Base-by-base conservation (phyloP, 1,140 invertebrate genomes). In the Drosophila busckii region DNA sequence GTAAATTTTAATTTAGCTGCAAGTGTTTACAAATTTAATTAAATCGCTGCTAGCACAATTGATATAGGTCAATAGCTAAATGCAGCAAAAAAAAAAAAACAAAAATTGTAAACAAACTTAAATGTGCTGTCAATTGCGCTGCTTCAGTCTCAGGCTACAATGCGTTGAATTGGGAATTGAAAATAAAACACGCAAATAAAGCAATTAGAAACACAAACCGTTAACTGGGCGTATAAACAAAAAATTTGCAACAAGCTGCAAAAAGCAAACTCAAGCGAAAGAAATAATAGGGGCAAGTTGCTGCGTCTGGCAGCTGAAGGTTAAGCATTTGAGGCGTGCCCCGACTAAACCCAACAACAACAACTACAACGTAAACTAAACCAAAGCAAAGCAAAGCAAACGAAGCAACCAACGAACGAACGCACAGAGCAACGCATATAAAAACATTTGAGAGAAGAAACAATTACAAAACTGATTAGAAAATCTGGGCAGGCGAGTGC, bases 381-480 rank as follows among this genome's bases (percentile, higher is more conserved):
- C 15, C 4, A 34, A 28, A 65, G 40, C 34, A 23, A 59, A n/a
- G n/a, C n/a, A n/a, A n/a, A n/a, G n/a, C n/a, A n/a, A n/a, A n/a
- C n/a, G n/a, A n/a, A n/a, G n/a, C n/a, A n/a, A n/a, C n/a, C n/a
- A n/a, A n/a, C n/a, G n/a, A n/a, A n/a, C n/a, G n/a, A n/a, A n/a
- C n/a, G n/a, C n/a, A n/a, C n/a, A n/a, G n/a, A n/a, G n/a, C 16
- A 22, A 38, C 19, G 32, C 25, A 28, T 42, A 23, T 48, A 60
- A 59, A 49, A 58, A 54, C 13, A 38, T 17, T 40, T 3, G 19
- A 22, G 31, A 15, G 50, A 64, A 62, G 69, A 80, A 82, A 80
- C 75, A 80, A 80, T 80, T 80, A 82, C 75, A 75, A 83, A 80
- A 80, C 75, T 80, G 75, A 80, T 80, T 80, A 80, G 76, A 80